Conservation (phyloP, 2,113 vertebrate genomes). For the Proterorhinus semilunaris region DNA sequence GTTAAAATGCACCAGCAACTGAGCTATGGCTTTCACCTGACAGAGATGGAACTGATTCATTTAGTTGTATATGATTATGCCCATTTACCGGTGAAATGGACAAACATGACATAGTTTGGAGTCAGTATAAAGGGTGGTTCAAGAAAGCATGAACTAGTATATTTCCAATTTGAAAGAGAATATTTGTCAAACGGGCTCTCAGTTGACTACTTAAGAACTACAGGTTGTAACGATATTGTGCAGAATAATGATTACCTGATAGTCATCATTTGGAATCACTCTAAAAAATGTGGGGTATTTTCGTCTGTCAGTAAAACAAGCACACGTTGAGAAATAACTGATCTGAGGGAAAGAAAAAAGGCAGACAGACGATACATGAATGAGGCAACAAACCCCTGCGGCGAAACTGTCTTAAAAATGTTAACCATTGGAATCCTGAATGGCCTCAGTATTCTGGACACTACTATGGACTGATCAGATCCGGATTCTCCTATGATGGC, state of each 20-base stretch:
- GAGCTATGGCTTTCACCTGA: slow-evolving; percentile 76
- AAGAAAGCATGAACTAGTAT: too few species aligned
- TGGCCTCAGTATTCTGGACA: slow-evolving; percentile 74
- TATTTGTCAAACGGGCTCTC: too few species aligned
- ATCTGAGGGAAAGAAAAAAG: slow-evolving; percentile 54
- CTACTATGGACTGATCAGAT: slow-evolving; percentile 74
- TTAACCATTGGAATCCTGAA: slow-evolving; percentile 75
- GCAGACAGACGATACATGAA: neutral
- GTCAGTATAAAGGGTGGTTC: too few species aligned
- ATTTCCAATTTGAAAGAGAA: too few species aligned
- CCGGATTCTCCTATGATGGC: slow-evolving; percentile 76
- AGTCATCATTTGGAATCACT: slow-evolving; percentile 76
- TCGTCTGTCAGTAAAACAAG: slow-evolving; percentile 71
- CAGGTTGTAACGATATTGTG: neutral
- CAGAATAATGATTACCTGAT: slow-evolving; percentile 58
- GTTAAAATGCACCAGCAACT: slow-evolving; percentile 70
- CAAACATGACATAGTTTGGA: too few species aligned
- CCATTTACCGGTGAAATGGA: too few species aligned
- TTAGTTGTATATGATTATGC: too few species aligned
- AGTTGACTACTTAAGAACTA: neutral
- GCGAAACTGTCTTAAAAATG: neutral
- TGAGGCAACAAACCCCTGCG: neutral
- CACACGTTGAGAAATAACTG: slow-evolving; percentile 76
- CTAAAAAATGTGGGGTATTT: slow-evolving; percentile 76
- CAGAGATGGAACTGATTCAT: slow-evolving; percentile 16